Base-by-base conservation (phyloP, 2,797 vertebrate genomes). In the Enteromius viviparus region DNA sequence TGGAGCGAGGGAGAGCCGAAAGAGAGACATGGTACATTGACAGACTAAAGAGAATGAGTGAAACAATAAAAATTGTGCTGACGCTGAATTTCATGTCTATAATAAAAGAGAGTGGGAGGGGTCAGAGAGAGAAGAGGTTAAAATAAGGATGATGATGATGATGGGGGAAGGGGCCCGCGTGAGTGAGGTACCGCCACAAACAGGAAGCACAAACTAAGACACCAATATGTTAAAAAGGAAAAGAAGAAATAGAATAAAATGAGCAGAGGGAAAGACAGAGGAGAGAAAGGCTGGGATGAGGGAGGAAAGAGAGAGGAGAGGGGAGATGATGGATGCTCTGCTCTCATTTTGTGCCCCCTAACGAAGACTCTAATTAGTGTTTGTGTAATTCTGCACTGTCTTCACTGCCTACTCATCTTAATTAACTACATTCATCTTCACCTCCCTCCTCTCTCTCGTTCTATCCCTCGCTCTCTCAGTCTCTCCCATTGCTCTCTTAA, bases 361-460 rank as follows among this genome's bases (percentile, higher is more conserved):
- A 95, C 95, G 93, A 94, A 95, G 92, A 94, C 93, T 94, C 93
- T 95, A 95, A 95, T 95, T 94, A 95, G 94, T 95, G 94, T 95
- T 94, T 95, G 94, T 95, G 94, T 95, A 95, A 95, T 95, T 95
- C 94, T 93, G 94, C 94, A 94, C 94, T 94, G 95, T 95, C 94
- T 95, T 93, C 92, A 92, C 93, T 88, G 93, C 93, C 95, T 95
- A 94, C 94, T 95, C 94, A 88, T 95, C 94, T 95, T 95, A 95
- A 95, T 95, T 95, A 95, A 95, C 94, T 92, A 94, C 94, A 95
- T 95, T 95, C 94, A 95, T 95, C 95, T 95, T 95, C 92, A 85
- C 92, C 93, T 94, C 92, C 91, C 93, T 92, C 76, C 81, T 78
- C 74, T 87, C 84, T 85, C 81, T 84, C 76, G 49, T 66, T 81